Evolutionary conservation across 2,888 invertebrate species (phyloP), one percentile per base, ranked within the genome.

Genomic region (Volucella bombylans): DNA sequence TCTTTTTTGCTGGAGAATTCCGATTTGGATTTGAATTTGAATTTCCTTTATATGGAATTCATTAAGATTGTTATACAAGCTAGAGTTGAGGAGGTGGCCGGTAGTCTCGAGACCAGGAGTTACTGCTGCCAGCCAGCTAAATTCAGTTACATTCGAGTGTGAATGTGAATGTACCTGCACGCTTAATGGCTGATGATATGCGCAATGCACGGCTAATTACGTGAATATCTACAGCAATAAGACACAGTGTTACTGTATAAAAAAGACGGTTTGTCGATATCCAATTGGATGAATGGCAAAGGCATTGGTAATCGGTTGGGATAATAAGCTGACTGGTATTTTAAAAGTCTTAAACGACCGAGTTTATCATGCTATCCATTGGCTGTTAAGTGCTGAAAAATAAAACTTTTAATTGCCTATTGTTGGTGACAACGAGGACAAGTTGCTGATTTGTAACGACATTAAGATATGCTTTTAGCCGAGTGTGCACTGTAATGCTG

Each of bases 41-140:
- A 85, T 85, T 85, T 85, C 49, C 81, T 80, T 81, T 85, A 85
- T 81, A 85, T 81, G 85, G 85, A 85, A 85, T 85, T 85, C 85
- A 85, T 85, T 85, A 85, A 81, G 80, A 81, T 81, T 85, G 80
- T 85, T 85, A 81, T 81, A 81, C 81, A 76, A 80, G 76, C 39
- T 41, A 47, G 49, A 62, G 47, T 52, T 43, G 71, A 76, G 79
- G 79, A 59, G 81, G 77, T 59, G 68, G 85, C 67, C 52, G 38
- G 43, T n/a, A 18, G 61, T 14, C 18, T 52, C 43, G 18, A 62
- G 14, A 38, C 6, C 15, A 14, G 47, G 4, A 45, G 47, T 41
- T 11, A 47, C 47, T n/a, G 23, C 9, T 49, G 55, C 47, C 10
- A 55, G 18, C 47, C 54, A 62, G 65, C 57, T 49, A 74, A 43